phyloP scores from a whole-genome alignment of 2,797 vertebrate genomes.

The Perodicticus potto region DNA sequence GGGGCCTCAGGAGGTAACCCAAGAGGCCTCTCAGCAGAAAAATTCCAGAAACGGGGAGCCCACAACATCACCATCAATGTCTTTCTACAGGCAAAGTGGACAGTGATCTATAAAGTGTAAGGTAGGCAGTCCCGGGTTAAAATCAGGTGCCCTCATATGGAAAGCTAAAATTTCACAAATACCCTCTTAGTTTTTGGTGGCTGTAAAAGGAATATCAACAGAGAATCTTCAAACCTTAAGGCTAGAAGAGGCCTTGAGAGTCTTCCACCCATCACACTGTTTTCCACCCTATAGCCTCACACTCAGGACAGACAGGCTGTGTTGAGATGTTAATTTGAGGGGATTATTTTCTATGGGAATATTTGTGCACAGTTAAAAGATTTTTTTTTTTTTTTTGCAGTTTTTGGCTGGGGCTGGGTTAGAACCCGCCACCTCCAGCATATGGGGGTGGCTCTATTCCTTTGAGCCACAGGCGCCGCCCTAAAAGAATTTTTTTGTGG shows the following conservation, averaged over 20 bases:
- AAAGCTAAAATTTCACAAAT: constrained; percentile 43
- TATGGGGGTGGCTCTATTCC: no score
- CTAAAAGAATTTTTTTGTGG: not conserved
- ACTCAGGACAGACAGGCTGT: not conserved
- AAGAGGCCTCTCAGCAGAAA: not conserved
- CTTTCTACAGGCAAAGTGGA: not conserved
- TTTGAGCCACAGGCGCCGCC: no score
- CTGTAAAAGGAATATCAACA: not conserved
- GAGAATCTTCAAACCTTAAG: not conserved
- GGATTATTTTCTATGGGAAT: constrained; percentile 33
- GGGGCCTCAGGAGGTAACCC: not conserved
- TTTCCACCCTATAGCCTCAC: not conserved
- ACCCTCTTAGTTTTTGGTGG: not conserved
- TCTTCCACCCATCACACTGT: not conserved
- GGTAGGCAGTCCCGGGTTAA: not conserved
- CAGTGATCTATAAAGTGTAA: constrained; percentile 18
- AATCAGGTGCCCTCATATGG: not conserved
- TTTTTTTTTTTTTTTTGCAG: not conserved
- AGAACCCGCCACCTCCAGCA: no score
- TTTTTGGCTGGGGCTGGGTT: no score
- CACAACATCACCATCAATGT: constrained; percentile 3
- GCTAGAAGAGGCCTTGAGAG: not conserved
- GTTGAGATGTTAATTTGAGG: not conserved
- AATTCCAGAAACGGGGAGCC: not conserved
- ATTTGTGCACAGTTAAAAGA: constrained; percentile 12